phyloP scores from a whole-genome alignment of 2,113 vertebrate species.

The Balaenoptera acutorostrata region DNA sequence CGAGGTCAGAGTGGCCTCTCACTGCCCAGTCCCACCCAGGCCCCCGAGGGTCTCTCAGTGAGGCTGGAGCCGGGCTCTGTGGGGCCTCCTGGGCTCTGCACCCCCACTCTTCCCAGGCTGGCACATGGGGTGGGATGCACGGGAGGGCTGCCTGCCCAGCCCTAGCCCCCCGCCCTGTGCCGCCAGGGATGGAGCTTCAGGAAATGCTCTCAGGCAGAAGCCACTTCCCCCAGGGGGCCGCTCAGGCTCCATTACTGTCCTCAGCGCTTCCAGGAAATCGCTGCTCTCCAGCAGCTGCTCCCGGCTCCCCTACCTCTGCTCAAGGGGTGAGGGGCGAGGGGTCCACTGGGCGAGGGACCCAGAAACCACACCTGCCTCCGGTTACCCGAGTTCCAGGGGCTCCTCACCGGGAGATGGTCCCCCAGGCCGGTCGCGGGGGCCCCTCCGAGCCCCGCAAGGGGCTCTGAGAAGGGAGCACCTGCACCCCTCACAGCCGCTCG shows the following conservation, averaged over 20 bases:
- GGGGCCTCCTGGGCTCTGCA: neutral
- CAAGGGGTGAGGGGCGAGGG: neutral
- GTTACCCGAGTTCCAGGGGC: neutral
- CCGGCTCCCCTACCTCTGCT: neutral
- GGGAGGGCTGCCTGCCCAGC: rapidly evolving
- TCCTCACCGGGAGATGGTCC: rapidly evolving
- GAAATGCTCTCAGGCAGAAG: slow-evolving; percentile 1
- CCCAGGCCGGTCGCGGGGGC: neutral
- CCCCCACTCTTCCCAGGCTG: neutral
- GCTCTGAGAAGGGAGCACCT: neutral
- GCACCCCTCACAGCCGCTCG: rapidly evolving
- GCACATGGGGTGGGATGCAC: rapidly evolving
- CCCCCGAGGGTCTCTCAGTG: neutral
- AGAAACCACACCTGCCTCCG: neutral
- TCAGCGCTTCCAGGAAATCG: neutral
- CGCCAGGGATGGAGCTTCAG: neutral
- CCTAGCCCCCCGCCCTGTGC: neutral
- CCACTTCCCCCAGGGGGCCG: neutral
- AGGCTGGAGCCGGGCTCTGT: neutral
- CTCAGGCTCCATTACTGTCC: neutral
- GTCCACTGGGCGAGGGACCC: neutral
- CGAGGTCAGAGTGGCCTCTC: rapidly evolving
- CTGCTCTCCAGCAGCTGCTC: rapidly evolving
- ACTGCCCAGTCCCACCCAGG: neutral
- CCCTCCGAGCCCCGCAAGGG: neutral